A percentile compares a stretch with the other conserved stretches of the same genome.
These are phyloP conservation scores for Riparia riparia DNA, from an alignment of 2,113 vertebrate genomes.

Conservation along the genomic window DNA sequence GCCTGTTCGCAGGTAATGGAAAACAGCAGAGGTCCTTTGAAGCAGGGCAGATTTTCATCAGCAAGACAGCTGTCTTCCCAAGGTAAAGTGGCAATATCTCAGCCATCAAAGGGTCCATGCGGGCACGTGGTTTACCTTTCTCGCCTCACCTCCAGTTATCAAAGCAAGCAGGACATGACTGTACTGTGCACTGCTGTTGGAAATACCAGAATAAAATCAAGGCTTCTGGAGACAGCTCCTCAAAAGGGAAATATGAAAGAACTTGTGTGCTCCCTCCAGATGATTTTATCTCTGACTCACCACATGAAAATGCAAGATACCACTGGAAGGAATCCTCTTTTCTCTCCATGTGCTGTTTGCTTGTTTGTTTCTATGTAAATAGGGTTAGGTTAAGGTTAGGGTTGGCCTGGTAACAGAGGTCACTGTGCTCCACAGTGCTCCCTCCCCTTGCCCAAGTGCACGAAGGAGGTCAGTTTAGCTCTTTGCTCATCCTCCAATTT, in stretches of 20 bases:
- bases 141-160: neutral
- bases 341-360: neutral
- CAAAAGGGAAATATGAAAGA: slow-evolving; percentile 5
- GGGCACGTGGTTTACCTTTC: neutral
- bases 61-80: neutral
- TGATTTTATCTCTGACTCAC: slow-evolving; percentile 54
- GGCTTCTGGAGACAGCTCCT: neutral
- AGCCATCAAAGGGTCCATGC: neutral
- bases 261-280: neutral
- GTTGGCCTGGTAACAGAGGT: neutral
- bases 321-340: slow-evolving; percentile 15
- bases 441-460: neutral
- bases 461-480: neutral
- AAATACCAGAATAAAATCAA: slow-evolving; percentile 8
- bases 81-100: neutral
- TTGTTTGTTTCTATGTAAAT: slow-evolving; percentile 20
- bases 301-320: slow-evolving; percentile 22
- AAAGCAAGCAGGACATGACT: neutral
- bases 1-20: rapidly evolving
- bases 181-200: neutral
- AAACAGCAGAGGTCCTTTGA: neutral
- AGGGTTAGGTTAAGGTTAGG: neutral
- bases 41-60: neutral
- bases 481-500: neutral
- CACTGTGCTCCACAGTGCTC: neutral